Conservation (phyloP, 2,113 vertebrate genomes). For the Siphamia tubifer region DNA sequence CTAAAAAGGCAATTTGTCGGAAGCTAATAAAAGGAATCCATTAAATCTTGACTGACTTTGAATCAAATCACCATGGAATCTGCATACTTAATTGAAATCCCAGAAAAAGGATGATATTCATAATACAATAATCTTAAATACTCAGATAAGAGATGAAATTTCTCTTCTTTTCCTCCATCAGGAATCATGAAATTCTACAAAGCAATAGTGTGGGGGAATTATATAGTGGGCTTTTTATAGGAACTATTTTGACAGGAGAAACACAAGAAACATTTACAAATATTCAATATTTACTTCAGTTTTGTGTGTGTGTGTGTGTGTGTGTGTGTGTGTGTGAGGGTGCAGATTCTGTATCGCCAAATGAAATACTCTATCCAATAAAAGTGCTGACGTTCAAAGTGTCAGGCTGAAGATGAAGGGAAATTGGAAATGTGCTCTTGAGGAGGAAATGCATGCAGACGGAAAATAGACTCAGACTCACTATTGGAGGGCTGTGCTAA, state of each 20-base stretch:
- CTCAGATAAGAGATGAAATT: conserved; percentile 1
- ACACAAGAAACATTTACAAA: conserved; percentile 18
- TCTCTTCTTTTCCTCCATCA: not conserved
- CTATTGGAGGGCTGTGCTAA: conserved; percentile 7
- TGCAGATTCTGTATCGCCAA: conserved; percentile 2
- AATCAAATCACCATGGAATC: conserved; percentile 45
- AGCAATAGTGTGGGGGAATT: not conserved
- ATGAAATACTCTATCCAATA: conserved; percentile 28
- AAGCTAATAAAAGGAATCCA: conserved; percentile 66
- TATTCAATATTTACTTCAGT: not conserved
- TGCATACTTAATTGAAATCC: conserved; percentile 50
- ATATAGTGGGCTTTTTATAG: not conserved
- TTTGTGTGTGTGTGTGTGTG: not conserved
- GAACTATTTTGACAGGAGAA: not conserved
- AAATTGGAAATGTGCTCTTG: conserved; percentile 41
- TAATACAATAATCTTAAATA: conserved; percentile 50
- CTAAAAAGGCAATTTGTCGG: conserved; percentile 64
- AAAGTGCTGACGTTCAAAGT: conserved; percentile 32
- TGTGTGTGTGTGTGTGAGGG: not conserved
- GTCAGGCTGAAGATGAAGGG: conserved; percentile 19
- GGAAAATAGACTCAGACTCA: conserved; percentile 20
- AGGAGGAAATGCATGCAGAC: conserved; percentile 42
- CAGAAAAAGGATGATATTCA: conserved; percentile 32
- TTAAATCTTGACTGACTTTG: conserved; percentile 65
- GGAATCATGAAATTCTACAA: conserved; percentile 3